These are phyloP conservation scores for Sinonovacula constricta DNA, from an alignment of 1,140 invertebrate species.

Conservation along the genomic window DNA sequence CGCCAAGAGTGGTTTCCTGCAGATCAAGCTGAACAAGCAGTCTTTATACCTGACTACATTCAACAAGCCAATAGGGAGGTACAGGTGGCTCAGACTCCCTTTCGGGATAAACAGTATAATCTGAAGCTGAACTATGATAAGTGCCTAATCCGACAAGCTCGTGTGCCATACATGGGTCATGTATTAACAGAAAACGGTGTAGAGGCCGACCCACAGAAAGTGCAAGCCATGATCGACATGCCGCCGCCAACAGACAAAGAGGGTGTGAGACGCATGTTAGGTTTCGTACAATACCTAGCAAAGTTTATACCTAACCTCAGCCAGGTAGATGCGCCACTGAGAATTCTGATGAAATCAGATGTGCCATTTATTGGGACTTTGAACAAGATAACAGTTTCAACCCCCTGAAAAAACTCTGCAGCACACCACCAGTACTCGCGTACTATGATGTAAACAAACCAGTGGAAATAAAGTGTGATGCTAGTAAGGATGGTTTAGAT, in stretches of 20 bases:
- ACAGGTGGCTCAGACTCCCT: neutral
- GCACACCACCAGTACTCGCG: conserved; percentile 11
- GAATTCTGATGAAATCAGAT: conserved; percentile 44
- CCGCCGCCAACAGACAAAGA: conserved; percentile 48
- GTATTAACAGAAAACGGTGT: conserved; percentile 63
- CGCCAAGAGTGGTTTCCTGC: conserved; percentile 3
- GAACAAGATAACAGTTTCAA: neutral
- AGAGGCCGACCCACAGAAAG: too few species aligned
- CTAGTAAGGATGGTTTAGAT: conserved; percentile 15
- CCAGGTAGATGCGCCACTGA: conserved; percentile 46
- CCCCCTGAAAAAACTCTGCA: too few species aligned
- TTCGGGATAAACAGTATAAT: neutral
- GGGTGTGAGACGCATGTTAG: conserved; percentile 44
- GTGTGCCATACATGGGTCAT: conserved; percentile 67
- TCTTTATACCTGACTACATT: conserved; percentile 4
- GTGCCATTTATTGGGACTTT: neutral
- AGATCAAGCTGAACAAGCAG: conserved; percentile 3
- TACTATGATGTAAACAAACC: neutral
- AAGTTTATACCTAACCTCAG: conserved; percentile 55
- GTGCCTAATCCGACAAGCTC: conserved; percentile 22
- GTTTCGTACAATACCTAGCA: conserved; percentile 51
- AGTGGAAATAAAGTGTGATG: conserved; percentile 18
- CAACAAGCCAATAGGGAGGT: neutral
- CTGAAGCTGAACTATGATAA: conserved; percentile 51
- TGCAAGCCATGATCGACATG: conserved; percentile 47